These are phyloP conservation scores for Bovichtus diacanthus DNA, from an alignment of 2,797 vertebrate species.

Conservation along the genomic window DNA sequence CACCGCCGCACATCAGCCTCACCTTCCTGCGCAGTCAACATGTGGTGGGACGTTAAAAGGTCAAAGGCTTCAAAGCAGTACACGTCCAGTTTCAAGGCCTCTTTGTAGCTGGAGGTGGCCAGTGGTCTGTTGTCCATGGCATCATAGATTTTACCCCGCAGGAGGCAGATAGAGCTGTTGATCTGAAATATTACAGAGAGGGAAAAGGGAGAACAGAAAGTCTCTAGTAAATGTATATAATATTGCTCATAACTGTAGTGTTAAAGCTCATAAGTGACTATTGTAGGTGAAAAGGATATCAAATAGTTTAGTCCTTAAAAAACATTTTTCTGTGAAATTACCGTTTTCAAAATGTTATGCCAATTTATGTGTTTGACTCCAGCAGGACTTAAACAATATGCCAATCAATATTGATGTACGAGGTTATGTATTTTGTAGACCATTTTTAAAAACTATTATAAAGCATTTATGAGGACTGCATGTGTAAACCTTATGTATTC, in stretches of 20 bases:
- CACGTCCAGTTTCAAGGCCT: constrained; percentile 98
- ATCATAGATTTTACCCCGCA: constrained; percentile 98
- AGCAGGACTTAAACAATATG: not conserved
- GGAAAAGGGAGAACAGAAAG: constrained; percentile 7
- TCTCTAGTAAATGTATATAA: not conserved
- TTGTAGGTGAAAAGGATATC: not conserved
- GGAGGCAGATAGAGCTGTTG: constrained; percentile 96
- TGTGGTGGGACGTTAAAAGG: constrained; percentile 97
- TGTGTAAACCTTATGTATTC: not conserved
- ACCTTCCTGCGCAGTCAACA: constrained; percentile 99
- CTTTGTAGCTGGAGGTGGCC: constrained; percentile 98
- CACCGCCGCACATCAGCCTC: constrained; percentile 20
- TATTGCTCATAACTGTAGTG: not conserved
- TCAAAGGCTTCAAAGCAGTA: constrained; percentile 99
- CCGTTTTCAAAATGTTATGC: not conserved
- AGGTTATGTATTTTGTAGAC: not conserved
- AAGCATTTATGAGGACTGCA: not conserved
- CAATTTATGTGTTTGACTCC: not conserved
- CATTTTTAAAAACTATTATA: not conserved
- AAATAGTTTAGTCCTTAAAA: not conserved
- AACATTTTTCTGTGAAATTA: not conserved
- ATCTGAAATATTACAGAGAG: constrained; percentile 83
- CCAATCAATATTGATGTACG: not conserved
- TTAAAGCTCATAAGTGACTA: not conserved
- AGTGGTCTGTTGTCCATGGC: constrained; percentile 95